Base-by-base conservation (phyloP, 2,113 vertebrate genomes). In the Ancistrus triradiatus region DNA sequence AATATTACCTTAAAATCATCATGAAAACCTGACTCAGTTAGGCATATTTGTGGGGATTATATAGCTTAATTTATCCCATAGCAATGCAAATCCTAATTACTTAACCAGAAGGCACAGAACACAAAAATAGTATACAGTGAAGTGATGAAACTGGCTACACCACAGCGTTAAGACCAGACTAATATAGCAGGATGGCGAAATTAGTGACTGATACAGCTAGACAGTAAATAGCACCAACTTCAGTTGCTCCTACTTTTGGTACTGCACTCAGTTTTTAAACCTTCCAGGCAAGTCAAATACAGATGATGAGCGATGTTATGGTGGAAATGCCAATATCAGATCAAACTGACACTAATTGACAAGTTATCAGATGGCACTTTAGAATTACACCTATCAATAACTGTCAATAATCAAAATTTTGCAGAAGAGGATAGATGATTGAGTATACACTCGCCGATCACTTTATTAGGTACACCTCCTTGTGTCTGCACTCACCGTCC, bases 61-160 rank as follows among this genome's bases (percentile, higher is more conserved):
- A n/a, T n/a, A n/a, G n/a, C n/a, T n/a, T n/a, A n/a, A n/a, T n/a
- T n/a, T n/a, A n/a, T n/a, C n/a, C n/a, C n/a, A n/a, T n/a, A n/a
- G n/a, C n/a, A n/a, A n/a, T n/a, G n/a, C n/a, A n/a, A n/a, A n/a
- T n/a, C n/a, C n/a, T n/a, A n/a, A n/a, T n/a, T n/a, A n/a, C n/a
- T n/a, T n/a, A n/a, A n/a, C n/a, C n/a, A n/a, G n/a, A n/a, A n/a
- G n/a, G n/a, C n/a, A n/a, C n/a, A n/a, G n/a, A n/a, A 49, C 22
- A 51, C 4, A 22, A 56, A 58, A 46, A 49, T 17, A 2, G 7
- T 15, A 19, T 27, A 3, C 51, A 35, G 51, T 33, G n/a, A n/a
- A 31, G 44, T 67, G 58, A 27, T 67, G 59, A 51, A 46, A 68
- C 48, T 67, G 44, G 44, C 51, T 50, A 51, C 60, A 51, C 19